Conservation (phyloP, 2,797 vertebrate genomes). For the Pyrocephalus nanus region DNA sequence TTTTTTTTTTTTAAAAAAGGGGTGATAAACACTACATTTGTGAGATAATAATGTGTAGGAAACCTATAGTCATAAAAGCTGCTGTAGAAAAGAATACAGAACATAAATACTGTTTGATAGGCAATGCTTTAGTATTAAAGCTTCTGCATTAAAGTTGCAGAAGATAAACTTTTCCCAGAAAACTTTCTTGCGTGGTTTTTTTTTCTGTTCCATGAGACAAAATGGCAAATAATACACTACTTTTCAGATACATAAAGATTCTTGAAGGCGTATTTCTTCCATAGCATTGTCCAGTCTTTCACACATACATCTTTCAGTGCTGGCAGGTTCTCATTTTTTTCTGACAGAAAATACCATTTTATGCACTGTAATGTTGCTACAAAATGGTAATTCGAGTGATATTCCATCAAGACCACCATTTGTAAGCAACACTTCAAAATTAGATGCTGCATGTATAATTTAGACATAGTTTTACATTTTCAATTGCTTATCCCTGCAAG, state of each 20-base stretch:
- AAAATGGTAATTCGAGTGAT: neutral
- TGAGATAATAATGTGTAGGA: neutral
- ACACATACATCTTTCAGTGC: rapidly evolving
- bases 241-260: neutral
- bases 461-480: neutral
- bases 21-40: neutral
- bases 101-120: neutral
- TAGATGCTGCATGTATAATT: neutral
- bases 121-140: neutral
- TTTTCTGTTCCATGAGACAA: neutral
- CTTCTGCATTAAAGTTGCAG: neutral
- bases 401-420: neutral
- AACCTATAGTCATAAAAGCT: neutral
- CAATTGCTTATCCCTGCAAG: neutral
- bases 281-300: neutral
- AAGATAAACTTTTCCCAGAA: neutral
- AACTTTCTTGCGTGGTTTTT: neutral
- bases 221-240: neutral
- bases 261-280: neutral
- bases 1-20: neutral
- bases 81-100: neutral
- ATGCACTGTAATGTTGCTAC: neutral
- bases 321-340: neutral
- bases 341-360: neutral
- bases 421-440: neutral